A percentile compares a stretch with the other conserved stretches of the same genome.
These are phyloP conservation scores for Heteromurus nitidus DNA, from an alignment of 2,888 invertebrate genomes.

Conservation along the genomic window DNA sequence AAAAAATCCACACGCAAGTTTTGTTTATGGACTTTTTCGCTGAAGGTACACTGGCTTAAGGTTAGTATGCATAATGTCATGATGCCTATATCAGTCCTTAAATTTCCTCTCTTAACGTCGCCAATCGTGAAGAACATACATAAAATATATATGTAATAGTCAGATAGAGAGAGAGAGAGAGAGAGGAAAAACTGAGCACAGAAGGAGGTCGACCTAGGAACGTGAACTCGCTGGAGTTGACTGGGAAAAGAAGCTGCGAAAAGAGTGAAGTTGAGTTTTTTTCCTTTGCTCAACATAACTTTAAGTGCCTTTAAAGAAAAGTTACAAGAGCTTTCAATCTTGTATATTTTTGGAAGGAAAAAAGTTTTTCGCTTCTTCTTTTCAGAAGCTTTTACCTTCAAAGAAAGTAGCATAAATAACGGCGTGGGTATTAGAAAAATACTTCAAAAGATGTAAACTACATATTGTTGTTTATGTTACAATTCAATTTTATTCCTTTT, in stretches of 20 bases:
- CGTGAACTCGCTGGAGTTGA: constrained; percentile 8
- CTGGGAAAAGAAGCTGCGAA: constrained; percentile 10
- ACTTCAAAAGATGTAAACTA: constrained; percentile 1
- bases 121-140: constrained; percentile 12
- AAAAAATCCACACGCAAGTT: background rate
- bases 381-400: constrained; percentile 16
- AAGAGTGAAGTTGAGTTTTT: constrained; percentile 31
- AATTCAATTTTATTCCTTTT: constrained; percentile 13
- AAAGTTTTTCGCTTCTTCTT: constrained; percentile 16
- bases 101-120: background rate
- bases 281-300: constrained; percentile 25
- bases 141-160: constrained; percentile 13
- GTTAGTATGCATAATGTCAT: constrained; percentile 48
- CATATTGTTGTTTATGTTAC: constrained; percentile 18
- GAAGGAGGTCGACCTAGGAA: constrained; percentile 16
- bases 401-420: background rate
- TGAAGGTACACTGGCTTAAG: constrained; percentile 21
- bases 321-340: constrained; percentile 43
- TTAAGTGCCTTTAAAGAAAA: constrained; percentile 39
- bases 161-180: background rate
- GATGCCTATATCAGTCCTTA: constrained; percentile 19
- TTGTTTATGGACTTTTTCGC: constrained; percentile 31
- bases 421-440: constrained; percentile 3
- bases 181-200: constrained; percentile 1
- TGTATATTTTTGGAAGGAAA: too few species aligned